Conservation (phyloP, 2,888 invertebrate genomes). For the Gymnocheta viridis region DNA sequence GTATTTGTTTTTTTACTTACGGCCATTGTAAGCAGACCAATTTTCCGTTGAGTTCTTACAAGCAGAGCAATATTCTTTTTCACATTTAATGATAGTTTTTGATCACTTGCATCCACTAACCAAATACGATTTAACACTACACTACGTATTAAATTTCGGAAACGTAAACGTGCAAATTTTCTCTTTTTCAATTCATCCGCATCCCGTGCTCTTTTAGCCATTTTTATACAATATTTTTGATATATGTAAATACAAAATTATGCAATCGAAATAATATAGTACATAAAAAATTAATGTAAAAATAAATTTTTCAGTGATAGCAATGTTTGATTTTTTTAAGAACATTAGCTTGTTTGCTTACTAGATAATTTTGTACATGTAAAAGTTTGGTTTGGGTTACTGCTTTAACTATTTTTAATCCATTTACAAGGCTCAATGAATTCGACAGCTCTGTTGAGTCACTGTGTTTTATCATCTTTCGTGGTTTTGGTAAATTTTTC, state of each 20-base stretch:
- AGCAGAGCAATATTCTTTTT: conserved; percentile 84
- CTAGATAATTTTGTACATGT: no score
- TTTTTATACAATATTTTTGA: neutral
- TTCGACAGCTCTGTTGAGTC: no score
- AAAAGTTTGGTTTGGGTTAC: no score
- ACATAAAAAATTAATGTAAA: neutral
- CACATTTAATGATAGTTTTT: conserved; percentile 71
- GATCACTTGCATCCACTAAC: conserved; percentile 72
- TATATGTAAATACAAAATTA: neutral
- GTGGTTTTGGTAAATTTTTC: no score
- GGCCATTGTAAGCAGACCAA: conserved; percentile 83
- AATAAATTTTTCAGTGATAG: no score
- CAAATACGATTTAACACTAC: conserved; percentile 83
- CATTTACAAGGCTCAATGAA: no score
- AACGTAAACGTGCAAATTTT: conserved; percentile 83
- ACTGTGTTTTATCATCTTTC: no score
- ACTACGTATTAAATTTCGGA: conserved; percentile 84
- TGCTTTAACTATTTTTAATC: no score
- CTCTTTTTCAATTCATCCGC: conserved; percentile 75
- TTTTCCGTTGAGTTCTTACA: conserved; percentile 83
- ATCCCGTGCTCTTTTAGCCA: conserved; percentile 70
- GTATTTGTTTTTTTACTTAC: conserved; percentile 79
- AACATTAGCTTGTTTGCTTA: no score
- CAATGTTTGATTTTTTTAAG: no score
- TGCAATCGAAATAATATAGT: no score